Evolutionary conservation across 2,888 invertebrate species (phyloP).

Genomic region (Teinopalpus imperialis): DNA sequence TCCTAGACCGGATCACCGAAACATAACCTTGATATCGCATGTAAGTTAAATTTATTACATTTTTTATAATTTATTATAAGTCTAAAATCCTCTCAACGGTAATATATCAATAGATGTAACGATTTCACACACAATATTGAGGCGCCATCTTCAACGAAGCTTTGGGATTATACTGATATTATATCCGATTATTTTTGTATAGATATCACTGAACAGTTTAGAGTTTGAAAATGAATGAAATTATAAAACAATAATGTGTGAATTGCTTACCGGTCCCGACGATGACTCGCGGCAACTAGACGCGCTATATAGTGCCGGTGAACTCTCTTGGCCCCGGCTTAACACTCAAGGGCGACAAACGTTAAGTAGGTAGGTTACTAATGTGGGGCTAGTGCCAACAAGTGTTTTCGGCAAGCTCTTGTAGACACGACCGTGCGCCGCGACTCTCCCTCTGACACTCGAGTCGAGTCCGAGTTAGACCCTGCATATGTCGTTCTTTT

Average conservation of each 20-base stretch:
- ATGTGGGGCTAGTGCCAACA: constrained; percentile 39
- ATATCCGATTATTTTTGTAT: too few relatives aligned
- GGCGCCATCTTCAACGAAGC: too few relatives aligned
- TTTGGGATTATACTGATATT: too few relatives aligned
- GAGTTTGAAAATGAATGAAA: constrained; percentile 1
- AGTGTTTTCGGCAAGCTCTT: constrained; percentile 28
- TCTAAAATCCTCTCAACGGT: too few relatives aligned
- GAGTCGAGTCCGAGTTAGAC: constrained; percentile 35
- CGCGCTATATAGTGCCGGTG: constrained; percentile 52
- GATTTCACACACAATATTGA: too few relatives aligned
- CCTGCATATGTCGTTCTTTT: constrained; percentile 25
- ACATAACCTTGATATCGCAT: too few relatives aligned
- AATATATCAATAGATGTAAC: too few relatives aligned
- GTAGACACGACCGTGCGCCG: constrained; percentile 50
- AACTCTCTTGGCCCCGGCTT: constrained; percentile 56
- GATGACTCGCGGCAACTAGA: constrained; percentile 50
- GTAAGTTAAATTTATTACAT: too few relatives aligned
- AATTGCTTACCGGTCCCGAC: constrained; percentile 46
- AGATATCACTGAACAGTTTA: too few relatives aligned
- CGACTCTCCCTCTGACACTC: constrained; percentile 51
- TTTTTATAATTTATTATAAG: too few relatives aligned
- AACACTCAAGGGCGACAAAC: constrained; percentile 38
- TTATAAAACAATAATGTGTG: constrained; percentile 32
- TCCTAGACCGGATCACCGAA: too few relatives aligned
- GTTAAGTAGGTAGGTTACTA: constrained; percentile 47